phyloP scores from a whole-genome alignment of 2,888 invertebrate genomes.

The Adelognathus sp. region DNA sequence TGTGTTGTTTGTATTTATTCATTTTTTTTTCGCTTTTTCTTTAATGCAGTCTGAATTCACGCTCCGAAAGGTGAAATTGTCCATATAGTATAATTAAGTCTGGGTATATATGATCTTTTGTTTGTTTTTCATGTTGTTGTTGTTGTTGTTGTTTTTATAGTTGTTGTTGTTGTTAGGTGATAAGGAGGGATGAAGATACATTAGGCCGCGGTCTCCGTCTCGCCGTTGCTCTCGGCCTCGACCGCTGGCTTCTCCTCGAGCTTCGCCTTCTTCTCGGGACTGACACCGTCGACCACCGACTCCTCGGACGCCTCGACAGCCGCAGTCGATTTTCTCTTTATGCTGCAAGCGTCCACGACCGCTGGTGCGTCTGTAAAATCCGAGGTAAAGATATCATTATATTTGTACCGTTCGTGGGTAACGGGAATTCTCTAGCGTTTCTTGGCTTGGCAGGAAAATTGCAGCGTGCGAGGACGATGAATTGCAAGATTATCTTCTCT shows the following conservation, averaged over 20 bases:
- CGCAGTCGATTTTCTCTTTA: slow-evolving; percentile 88
- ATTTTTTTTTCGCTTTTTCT: too few species aligned
- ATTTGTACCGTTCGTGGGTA: not conserved
- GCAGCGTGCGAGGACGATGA: not conserved
- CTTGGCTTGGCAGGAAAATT: not conserved
- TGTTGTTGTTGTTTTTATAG: not conserved
- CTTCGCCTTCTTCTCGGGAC: slow-evolving; percentile 89
- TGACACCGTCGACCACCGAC: slow-evolving; percentile 83
- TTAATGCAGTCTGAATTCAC: slow-evolving; percentile 56
- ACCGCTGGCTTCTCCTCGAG: slow-evolving; percentile 85
- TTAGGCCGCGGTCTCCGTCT: slow-evolving; percentile 81
- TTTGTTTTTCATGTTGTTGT: not conserved
- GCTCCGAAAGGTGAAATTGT: slow-evolving; percentile 58
- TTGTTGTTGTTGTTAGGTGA: too few species aligned
- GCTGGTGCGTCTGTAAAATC: slow-evolving; percentile 73
- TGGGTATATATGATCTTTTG: slow-evolving; percentile 51
- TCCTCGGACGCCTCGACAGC: slow-evolving; percentile 69
- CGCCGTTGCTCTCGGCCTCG: slow-evolving; percentile 83
- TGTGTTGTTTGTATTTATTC: too few species aligned
- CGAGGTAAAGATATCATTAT: slow-evolving; percentile 11
- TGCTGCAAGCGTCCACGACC: slow-evolving; percentile 80
- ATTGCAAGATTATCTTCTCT: slow-evolving; percentile 10
- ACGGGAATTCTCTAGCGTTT: not conserved
- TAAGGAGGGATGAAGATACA: slow-evolving; percentile 70
- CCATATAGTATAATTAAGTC: slow-evolving; percentile 58